Conservation (phyloP, 2,113 vertebrate species). For the Osmerus mordax region DNA sequence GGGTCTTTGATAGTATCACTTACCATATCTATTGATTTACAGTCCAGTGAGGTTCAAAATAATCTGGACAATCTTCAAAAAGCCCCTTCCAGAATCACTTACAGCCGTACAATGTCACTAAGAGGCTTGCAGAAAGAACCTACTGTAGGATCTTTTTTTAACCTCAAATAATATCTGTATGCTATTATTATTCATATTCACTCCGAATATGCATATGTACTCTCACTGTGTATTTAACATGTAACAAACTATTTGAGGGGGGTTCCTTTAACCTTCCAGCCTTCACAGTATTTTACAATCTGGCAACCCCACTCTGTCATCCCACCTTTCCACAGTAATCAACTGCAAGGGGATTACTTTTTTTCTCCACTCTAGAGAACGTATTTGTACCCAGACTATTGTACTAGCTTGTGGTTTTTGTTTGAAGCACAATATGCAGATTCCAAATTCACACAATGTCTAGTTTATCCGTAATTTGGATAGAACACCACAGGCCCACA, state of each 20-base stretch:
- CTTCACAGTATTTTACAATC: not conserved
- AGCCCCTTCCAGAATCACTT: not conserved
- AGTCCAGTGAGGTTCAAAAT: not conserved
- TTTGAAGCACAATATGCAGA: not conserved
- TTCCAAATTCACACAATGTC: not conserved
- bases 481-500: no score
- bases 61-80: slow-evolving; percentile 1
- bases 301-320: not conserved
- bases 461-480: no score
- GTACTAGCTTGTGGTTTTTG: no score
- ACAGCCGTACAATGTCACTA: not conserved
- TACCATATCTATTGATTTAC: not conserved
- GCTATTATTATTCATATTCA: no score
- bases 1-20: not conserved
- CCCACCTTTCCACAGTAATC: not conserved
- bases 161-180: no score
- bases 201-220: no score
- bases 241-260: not conserved
- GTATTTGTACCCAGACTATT: no score
- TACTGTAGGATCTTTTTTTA: no score
- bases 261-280: not conserved
- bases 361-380: not conserved
- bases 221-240: no score
- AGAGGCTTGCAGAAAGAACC: not conserved
- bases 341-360: not conserved